These are phyloP conservation scores for Carassius gibelio DNA, from an alignment of 2,113 vertebrate species.

Conservation along the genomic window DNA sequence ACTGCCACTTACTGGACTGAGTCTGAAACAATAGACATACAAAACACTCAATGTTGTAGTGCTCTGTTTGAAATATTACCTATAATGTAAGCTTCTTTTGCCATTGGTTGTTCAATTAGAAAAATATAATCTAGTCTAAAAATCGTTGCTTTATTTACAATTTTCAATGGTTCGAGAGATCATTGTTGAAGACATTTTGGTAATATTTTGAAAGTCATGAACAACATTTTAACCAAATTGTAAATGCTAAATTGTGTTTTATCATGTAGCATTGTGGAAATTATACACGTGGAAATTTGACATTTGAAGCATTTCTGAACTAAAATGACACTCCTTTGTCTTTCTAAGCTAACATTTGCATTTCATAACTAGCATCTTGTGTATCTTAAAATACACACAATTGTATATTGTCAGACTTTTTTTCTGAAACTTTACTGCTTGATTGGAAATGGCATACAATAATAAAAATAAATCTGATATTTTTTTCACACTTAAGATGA, in stretches of 20 bases:
- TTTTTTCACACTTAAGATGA: too few species aligned
- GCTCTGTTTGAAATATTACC: background rate
- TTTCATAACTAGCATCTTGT: background rate
- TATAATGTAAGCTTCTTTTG: background rate
- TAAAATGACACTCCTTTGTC: background rate
- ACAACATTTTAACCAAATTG: background rate
- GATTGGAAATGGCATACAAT: background rate
- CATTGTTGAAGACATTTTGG: too few species aligned
- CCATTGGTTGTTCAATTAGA: background rate
- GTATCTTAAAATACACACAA: background rate
- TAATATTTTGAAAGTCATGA: background rate
- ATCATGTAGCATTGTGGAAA: background rate
- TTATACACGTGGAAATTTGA: background rate
- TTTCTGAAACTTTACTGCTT: background rate
- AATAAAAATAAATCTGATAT: too few species aligned
- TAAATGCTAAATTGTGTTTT: background rate
- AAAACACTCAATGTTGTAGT: background rate
- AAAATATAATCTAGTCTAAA: too few species aligned
- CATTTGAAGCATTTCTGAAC: background rate
- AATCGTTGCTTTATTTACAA: too few species aligned
- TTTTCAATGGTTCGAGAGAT: too few species aligned
- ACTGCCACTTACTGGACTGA: conserved; percentile 73
- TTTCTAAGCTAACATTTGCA: background rate
- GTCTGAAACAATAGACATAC: conserved; percentile 52
- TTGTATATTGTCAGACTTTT: background rate